Conservation (phyloP, 2,797 vertebrate genomes). For the Coluber constrictor region DNA sequence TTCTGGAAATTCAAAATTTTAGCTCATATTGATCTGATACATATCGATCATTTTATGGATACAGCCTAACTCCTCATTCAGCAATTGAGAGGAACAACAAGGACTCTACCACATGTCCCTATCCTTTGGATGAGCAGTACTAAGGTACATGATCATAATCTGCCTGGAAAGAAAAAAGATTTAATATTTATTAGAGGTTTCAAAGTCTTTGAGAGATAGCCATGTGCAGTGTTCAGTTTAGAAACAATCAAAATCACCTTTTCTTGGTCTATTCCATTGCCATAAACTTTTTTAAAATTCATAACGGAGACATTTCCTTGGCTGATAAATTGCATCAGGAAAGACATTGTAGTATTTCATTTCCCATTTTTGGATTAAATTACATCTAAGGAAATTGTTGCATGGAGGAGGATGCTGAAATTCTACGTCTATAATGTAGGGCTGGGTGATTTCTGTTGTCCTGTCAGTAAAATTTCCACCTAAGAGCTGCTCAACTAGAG, state of each 20-base stretch:
- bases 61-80: neutral
- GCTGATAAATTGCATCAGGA: neutral
- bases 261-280: neutral
- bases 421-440: neutral
- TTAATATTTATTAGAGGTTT: neutral
- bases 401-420: neutral
- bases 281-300: neutral
- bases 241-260: neutral
- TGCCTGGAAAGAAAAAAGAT: neutral
- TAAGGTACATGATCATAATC: neutral
- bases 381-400: neutral
- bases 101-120: neutral
- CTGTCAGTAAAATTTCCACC: neutral
- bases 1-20: neutral
- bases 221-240: neutral
- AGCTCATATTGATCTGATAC: neutral
- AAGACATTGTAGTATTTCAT: neutral
- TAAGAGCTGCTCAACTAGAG: neutral
- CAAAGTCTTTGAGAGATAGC: neutral
- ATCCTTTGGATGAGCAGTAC: neutral
- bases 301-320: neutral
- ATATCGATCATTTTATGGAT: neutral
- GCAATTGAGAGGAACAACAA: neutral
- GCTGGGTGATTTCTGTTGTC: neutral
- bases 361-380: neutral